Percentiles rank a stretch among this genome's conserved stretches.
Evolutionary conservation across 1,140 invertebrate genomes (phyloP).

Genomic region (Ridgeia piscesae): DNA sequence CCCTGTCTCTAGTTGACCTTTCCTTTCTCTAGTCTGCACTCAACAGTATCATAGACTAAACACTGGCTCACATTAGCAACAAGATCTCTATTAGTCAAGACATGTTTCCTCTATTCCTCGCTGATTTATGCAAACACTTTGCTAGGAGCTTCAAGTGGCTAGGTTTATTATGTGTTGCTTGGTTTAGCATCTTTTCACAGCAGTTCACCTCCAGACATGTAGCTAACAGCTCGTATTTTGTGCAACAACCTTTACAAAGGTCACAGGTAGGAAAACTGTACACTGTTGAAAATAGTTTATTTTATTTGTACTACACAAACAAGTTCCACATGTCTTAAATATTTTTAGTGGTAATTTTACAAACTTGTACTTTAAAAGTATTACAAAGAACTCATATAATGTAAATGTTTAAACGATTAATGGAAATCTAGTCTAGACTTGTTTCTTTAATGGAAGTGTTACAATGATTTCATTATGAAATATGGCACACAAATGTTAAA

Average conservation of each 20-base stretch:
- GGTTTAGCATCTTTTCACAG: too few relatives aligned
- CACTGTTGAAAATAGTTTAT: too few relatives aligned
- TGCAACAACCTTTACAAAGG: not conserved
- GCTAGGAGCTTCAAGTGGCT: not conserved
- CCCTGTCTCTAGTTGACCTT: too few relatives aligned
- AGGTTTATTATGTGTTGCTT: not conserved
- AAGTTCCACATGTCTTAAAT: not conserved
- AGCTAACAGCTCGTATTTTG: not conserved
- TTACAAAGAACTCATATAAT: too few relatives aligned
- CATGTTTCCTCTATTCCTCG: not conserved
- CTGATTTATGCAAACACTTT: not conserved
- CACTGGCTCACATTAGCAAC: not conserved
- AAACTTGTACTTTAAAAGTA: not conserved
- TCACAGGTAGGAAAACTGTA: not conserved
- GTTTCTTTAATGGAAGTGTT: too few relatives aligned
- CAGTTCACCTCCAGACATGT: not conserved
- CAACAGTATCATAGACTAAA: slow-evolving; percentile 1
- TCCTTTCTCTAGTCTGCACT: not conserved
- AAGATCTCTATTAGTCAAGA: not conserved
- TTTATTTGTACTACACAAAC: not conserved
- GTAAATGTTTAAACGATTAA: too few relatives aligned
- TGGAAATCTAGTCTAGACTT: too few relatives aligned
- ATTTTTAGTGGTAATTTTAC: not conserved
- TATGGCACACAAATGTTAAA: too few relatives aligned
- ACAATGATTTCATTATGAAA: too few relatives aligned